phyloP scores from a whole-genome alignment of 2,888 invertebrate species.

The Hydriomena furcata region DNA sequence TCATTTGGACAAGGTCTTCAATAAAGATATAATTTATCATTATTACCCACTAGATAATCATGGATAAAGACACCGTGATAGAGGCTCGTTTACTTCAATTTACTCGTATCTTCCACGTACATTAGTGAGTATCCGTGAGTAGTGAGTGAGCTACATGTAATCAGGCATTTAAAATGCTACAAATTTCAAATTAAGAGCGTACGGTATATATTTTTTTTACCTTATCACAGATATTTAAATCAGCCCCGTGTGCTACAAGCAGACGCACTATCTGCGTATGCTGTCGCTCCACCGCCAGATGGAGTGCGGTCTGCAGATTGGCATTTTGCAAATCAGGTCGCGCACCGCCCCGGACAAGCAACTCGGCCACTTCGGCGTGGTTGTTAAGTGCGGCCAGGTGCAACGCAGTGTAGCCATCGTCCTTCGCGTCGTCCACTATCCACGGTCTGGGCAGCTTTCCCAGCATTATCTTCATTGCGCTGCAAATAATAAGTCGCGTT shows the following conservation, averaged over 20 bases:
- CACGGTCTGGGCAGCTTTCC: slow-evolving; percentile 96
- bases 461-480: slow-evolving; percentile 97
- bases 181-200: too few species aligned
- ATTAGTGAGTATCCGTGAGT: too few species aligned
- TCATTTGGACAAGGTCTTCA: too few species aligned
- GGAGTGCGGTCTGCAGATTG: slow-evolving; percentile 95
- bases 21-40: too few species aligned
- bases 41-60: too few species aligned
- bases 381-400: slow-evolving; percentile 98
- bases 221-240: slow-evolving; percentile 97
- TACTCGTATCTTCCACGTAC: too few species aligned
- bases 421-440: slow-evolving; percentile 99
- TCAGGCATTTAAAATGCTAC: too few species aligned
- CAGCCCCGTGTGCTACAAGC: slow-evolving; percentile 95
- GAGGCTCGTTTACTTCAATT: not conserved
- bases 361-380: slow-evolving; percentile 97
- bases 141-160: too few species aligned
- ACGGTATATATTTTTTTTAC: slow-evolving; percentile 82
- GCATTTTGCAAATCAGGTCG: slow-evolving; percentile 98
- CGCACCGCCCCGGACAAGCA: slow-evolving; percentile 94
- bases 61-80: not conserved
- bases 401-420: slow-evolving; percentile 98
- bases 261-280: slow-evolving; percentile 98
- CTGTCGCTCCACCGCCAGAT: slow-evolving; percentile 97
- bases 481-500: slow-evolving; percentile 62